These are phyloP conservation scores for Trichoplax adhaerens DNA, from an alignment of 37 sponge, comb jelly and placozoan species.

Conservation along the genomic window DNA sequence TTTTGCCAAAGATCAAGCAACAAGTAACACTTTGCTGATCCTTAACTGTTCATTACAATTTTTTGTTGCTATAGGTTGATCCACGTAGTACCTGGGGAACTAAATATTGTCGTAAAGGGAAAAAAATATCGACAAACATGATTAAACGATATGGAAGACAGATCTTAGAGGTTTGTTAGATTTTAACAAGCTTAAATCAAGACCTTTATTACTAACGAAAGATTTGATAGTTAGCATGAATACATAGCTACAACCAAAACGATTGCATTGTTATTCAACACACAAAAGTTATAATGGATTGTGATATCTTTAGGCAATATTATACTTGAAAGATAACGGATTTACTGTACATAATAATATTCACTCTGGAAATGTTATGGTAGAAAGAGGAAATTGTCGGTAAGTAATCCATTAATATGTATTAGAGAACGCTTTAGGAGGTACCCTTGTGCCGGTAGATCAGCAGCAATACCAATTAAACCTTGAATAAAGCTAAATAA, in stretches of 20 bases:
- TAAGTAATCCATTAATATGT: constrained; percentile 2
- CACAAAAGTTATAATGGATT: no score
- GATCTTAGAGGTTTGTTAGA: constrained; percentile 24
- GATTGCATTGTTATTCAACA: no score
- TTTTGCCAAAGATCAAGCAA: no score
- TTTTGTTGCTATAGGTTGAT: constrained; percentile 14
- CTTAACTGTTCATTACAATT: constrained; percentile 3
- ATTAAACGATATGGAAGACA: constrained; percentile 35
- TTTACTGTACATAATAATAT: constrained; percentile 32
- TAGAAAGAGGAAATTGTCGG: constrained; percentile 24
- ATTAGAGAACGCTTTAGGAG: background rate
- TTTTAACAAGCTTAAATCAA: no score
- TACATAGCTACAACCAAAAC: no score
- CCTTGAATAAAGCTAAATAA: background rate
- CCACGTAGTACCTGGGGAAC: constrained; percentile 25
- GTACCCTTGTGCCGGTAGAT: background rate
- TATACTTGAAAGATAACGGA: constrained; percentile 23
- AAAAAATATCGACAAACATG: constrained; percentile 3
- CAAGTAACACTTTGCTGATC: no score
- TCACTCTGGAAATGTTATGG: constrained; percentile 38
- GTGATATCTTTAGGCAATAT: constrained; percentile 10
- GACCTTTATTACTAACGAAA: no score
- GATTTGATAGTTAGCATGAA: no score
- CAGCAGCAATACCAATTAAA: background rate
- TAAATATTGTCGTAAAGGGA: background rate